A percentile compares a stretch with the other conserved stretches of the same genome.
phyloP scores from a whole-genome alignment of 37 sponge, comb jelly and placozoan species.

The Ephydatia muelleri region DNA sequence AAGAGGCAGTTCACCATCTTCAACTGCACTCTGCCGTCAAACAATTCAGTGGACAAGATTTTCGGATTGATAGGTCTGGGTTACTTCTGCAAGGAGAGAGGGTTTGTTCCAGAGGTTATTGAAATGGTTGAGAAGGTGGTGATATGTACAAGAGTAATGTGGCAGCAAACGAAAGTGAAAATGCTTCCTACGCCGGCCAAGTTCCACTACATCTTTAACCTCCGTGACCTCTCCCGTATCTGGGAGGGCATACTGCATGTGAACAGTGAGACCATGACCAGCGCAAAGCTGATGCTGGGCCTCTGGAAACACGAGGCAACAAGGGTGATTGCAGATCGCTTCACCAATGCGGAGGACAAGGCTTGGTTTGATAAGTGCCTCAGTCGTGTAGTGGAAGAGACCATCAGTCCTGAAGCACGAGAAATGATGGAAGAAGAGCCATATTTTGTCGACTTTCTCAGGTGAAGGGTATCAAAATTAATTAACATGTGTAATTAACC shows the following conservation, averaged over 20 bases:
- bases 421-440: slow-evolving; percentile 67
- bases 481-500: not conserved
- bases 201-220: slow-evolving; percentile 99
- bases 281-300: slow-evolving; percentile 53
- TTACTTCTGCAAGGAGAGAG: slow-evolving; percentile 87
- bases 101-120: slow-evolving; percentile 68
- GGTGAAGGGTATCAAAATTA: slow-evolving; percentile 18
- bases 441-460: slow-evolving; percentile 97
- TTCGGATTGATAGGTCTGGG: slow-evolving; percentile 93
- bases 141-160: slow-evolving; percentile 77
- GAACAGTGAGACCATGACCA: slow-evolving; percentile 54
- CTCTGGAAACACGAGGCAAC: slow-evolving; percentile 97
- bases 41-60: slow-evolving; percentile 97
- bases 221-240: slow-evolving; percentile 97
- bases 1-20: slow-evolving; percentile 94
- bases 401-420: slow-evolving; percentile 55
- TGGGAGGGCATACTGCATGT: slow-evolving; percentile 98
- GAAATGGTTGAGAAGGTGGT: slow-evolving; percentile 76
- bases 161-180: slow-evolving; percentile 95
- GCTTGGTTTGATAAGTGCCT: slow-evolving; percentile 86
- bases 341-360: slow-evolving; percentile 92
- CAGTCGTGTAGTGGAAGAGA: slow-evolving; percentile 59
- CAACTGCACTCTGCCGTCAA: slow-evolving; percentile 99
- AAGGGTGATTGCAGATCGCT: slow-evolving; percentile 96
- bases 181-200: slow-evolving; percentile 99